A percentile compares a stretch with the other conserved stretches of the same genome.
Conservation (phyloP, 1,140 invertebrate species). For the Acromyrmex echinatior region DNA sequence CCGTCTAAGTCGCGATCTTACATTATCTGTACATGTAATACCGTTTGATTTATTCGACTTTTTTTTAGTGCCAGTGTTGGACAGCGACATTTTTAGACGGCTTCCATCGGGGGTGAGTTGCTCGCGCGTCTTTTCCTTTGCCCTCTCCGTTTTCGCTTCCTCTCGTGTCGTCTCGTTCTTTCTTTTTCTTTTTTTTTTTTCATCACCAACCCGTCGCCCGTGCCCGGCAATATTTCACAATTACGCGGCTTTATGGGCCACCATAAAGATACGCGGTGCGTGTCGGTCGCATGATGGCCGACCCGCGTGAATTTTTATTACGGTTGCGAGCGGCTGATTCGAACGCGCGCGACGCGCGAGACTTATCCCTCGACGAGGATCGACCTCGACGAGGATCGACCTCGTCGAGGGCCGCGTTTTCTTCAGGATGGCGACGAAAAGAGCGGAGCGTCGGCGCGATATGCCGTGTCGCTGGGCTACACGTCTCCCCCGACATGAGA, state of each 20-base stretch:
- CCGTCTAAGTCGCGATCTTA: slow-evolving; percentile 13
- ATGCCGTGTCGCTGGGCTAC: slow-evolving; percentile 34
- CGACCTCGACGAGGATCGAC: slow-evolving; percentile 17
- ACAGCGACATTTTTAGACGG: slow-evolving; percentile 77
- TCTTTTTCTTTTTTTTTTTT: slow-evolving; percentile 62
- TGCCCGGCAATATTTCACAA: slow-evolving; percentile 82
- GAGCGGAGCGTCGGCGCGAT: slow-evolving; percentile 12
- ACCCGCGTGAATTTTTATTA: slow-evolving; percentile 81
- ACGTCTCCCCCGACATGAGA: slow-evolving; percentile 70
- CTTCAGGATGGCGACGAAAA: slow-evolving; percentile 14
- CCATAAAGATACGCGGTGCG: slow-evolving; percentile 83
- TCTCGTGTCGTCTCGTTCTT: neutral
- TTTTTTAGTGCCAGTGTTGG: slow-evolving; percentile 68
- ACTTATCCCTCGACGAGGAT: slow-evolving; percentile 66
- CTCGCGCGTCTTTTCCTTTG: slow-evolving; percentile 3
- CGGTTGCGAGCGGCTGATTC: slow-evolving; percentile 55
- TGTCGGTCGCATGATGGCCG: slow-evolving; percentile 81
- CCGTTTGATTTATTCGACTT: slow-evolving; percentile 80
- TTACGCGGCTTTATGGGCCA: slow-evolving; percentile 82
- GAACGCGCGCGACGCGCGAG: slow-evolving; percentile 59
- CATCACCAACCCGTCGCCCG: slow-evolving; percentile 76
- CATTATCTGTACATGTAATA: slow-evolving; percentile 71
- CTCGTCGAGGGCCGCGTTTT: slow-evolving; percentile 32
- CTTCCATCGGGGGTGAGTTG: slow-evolving; percentile 9
- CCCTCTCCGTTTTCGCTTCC: neutral